Evolutionary conservation across 2,888 invertebrate species (phyloP).

Genomic region (Nomada fucata): DNA sequence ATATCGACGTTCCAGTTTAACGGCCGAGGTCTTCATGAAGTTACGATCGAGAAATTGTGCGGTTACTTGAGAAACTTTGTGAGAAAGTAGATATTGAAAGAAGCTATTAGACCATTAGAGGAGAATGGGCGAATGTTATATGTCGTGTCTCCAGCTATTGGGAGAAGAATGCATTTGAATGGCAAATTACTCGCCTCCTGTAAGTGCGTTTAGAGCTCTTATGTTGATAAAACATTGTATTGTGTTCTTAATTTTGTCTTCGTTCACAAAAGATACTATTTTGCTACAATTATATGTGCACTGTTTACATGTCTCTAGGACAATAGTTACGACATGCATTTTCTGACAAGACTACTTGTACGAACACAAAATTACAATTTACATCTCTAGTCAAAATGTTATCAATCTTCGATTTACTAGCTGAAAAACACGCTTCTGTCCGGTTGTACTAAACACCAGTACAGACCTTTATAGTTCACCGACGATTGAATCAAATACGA

Average conservation of each 20-base stretch:
- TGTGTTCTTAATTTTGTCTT: too few species aligned
- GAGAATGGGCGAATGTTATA: constrained; percentile 47
- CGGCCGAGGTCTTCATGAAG: constrained; percentile 56
- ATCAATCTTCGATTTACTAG: constrained; percentile 11
- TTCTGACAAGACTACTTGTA: too few species aligned
- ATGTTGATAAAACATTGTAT: not conserved
- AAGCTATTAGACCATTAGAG: constrained; percentile 59
- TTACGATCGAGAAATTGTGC: constrained; percentile 54
- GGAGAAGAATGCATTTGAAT: constrained; percentile 9
- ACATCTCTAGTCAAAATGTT: too few species aligned
- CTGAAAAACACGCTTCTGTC: not conserved
- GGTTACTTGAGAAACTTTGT: constrained; percentile 48
- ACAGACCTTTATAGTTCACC: constrained; percentile 19
- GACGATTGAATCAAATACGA: constrained; percentile 17
- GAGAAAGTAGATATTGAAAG: constrained; percentile 52
- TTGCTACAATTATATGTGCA: too few species aligned
- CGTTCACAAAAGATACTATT: too few species aligned
- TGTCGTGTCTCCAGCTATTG: constrained; percentile 3
- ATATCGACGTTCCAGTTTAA: constrained; percentile 58
- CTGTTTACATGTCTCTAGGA: too few species aligned
- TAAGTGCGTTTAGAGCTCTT: not conserved
- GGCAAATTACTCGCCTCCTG: constrained; percentile 6
- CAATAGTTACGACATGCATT: too few species aligned
- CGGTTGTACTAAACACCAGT: too few species aligned
- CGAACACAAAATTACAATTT: too few species aligned